Conservation (phyloP, 1,140 invertebrate genomes). For the Orussus abietinus region DNA sequence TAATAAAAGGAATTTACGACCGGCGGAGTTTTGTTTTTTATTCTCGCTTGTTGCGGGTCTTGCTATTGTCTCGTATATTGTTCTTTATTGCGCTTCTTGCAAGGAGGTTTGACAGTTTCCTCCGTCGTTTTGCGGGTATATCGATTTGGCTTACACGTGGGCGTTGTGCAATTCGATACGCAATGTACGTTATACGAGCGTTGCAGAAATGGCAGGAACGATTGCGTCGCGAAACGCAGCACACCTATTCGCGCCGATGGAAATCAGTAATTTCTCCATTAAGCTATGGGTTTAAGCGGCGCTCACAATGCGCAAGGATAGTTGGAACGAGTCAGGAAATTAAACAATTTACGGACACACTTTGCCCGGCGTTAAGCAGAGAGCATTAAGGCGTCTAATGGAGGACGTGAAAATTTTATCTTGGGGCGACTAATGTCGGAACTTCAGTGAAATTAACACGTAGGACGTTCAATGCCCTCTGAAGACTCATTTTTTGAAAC, state of each 20-base stretch:
- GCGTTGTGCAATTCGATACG: neutral
- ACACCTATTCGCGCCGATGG: conserved; percentile 18
- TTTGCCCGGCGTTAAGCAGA: conserved; percentile 6
- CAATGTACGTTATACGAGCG: neutral
- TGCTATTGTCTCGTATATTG: too few relatives aligned
- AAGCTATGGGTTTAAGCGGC: conserved; percentile 12
- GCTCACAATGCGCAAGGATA: conserved; percentile 5
- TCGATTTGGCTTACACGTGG: neutral
- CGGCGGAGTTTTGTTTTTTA: too few relatives aligned
- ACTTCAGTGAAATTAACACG: too few relatives aligned
- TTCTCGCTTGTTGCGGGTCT: too few relatives aligned
- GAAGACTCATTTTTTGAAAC: too few relatives aligned
- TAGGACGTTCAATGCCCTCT: too few relatives aligned
- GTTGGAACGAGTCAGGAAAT: neutral
- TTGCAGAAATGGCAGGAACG: conserved; percentile 1
- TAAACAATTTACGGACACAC: conserved; percentile 3
- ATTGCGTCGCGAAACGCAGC: conserved; percentile 17
- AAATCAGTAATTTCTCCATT: conserved; percentile 30
- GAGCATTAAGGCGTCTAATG: conserved; percentile 17
- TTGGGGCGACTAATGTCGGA: too few relatives aligned
- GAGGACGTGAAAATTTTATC: too few relatives aligned
- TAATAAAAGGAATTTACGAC: too few relatives aligned
- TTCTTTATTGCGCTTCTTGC: too few relatives aligned
- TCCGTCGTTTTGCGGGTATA: too few relatives aligned
- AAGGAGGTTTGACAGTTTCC: too few relatives aligned